Conservation (phyloP, 2,113 vertebrate species). For the Neopipo cinnamomea region DNA sequence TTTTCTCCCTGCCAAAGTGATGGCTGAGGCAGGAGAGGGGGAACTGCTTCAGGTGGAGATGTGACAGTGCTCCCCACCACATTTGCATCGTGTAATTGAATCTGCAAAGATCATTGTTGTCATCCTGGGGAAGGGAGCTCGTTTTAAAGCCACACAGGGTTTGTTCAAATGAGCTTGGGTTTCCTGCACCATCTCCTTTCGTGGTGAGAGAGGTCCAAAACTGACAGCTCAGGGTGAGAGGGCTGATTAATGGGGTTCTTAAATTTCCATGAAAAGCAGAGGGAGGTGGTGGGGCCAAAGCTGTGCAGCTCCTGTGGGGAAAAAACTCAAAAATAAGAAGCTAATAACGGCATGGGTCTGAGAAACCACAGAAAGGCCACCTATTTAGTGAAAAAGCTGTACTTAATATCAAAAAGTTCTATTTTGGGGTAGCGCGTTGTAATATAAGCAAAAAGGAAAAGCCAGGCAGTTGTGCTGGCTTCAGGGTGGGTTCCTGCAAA, state of each 20-base stretch:
- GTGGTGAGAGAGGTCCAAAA: background rate
- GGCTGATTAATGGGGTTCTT: background rate
- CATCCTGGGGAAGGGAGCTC: background rate
- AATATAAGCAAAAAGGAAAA: background rate
- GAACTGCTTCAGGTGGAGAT: background rate
- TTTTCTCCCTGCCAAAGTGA: background rate
- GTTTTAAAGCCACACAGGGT: background rate
- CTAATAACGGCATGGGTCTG: fast-evolving
- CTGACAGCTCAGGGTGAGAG: background rate
- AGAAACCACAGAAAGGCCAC: background rate
- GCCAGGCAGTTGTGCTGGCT: background rate
- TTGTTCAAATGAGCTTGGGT: background rate
- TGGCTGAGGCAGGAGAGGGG: background rate
- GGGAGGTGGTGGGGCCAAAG: background rate
- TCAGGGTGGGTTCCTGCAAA: background rate
- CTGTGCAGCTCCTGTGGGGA: background rate
- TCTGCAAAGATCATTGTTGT: background rate
- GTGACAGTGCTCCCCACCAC: fast-evolving
- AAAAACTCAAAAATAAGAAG: background rate
- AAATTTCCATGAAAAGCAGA: background rate
- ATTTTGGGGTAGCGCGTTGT: background rate
- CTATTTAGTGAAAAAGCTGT: background rate
- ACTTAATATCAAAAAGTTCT: background rate
- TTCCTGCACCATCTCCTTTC: background rate
- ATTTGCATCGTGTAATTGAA: background rate